Evolutionary conservation across 1,140 invertebrate species (phyloP), one percentile per base, ranked within the genome.

Genomic region (Varroa destructor): DNA sequence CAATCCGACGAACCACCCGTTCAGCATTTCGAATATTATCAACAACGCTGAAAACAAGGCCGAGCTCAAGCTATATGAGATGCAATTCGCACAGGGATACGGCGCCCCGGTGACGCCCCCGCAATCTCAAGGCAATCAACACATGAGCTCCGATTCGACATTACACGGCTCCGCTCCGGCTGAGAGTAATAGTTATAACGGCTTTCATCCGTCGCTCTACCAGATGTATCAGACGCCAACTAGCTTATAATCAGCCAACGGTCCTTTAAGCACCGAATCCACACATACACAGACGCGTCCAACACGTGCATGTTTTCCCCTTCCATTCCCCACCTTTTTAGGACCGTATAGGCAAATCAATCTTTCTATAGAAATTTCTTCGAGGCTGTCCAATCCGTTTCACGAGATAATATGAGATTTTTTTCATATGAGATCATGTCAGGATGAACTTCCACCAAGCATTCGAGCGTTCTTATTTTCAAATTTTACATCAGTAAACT

Each of bases 1-100:
- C 75, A 81, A 81, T 73, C 87, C 88, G 72, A 76, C 77, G 51
- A 87, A 84, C 78, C 89, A 94, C 79, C 92, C 93, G 0, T 96
- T 95, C 81, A 92, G 90, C 78, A 95, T 96, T 76, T 93, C 90
- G 74, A 87, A 91, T 78, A 84, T 95, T 77, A 87, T 88, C 58
- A 81, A 81, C 71, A 77, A 76, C 10, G 90, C 91, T 78, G 84
- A 88, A 75, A 77, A 77, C 77, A 72, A 80, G 76, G 84, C 88
- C 75, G 78, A 78, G 77, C 73, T 81, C 78, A 74, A 83, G 78
- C 77, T 84, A 75, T 78, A 84, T 77, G 84, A 85, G 72, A 81
- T 83, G 75, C 71, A 80, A 85, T 88, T 79, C 81, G 84, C 78
- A 84, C 86, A 14, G 77, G 46, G 46, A 51, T 71, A 73, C 25